phyloP scores from a whole-genome alignment of 1,140 invertebrate species.

The Melipona quadrifasciata region DNA sequence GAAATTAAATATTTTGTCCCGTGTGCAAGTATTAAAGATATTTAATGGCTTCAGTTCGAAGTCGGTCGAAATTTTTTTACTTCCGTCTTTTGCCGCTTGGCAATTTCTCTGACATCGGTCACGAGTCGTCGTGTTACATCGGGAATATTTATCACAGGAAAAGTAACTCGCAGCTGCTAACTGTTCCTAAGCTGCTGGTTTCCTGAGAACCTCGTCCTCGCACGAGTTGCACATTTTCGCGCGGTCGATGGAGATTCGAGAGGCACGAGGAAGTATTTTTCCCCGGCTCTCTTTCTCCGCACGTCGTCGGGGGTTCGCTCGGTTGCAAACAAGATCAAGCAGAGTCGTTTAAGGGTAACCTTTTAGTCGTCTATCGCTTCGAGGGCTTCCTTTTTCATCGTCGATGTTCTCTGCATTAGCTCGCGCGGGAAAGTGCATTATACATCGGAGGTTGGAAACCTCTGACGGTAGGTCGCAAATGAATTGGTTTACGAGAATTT shows the following conservation, averaged over 20 bases:
- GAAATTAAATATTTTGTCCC: no score
- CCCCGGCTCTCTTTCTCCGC: not conserved
- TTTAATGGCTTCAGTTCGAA: no score
- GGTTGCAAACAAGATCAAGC: conserved; percentile 34
- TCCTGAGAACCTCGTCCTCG: not conserved
- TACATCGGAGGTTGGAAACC: not conserved
- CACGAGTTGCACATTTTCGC: not conserved
- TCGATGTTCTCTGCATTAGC: not conserved
- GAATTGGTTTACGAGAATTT: not conserved
- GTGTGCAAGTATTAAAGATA: no score
- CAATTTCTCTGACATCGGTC: no score
- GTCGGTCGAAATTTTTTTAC: no score
- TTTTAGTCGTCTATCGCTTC: conserved; percentile 6
- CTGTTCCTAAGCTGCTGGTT: no score
- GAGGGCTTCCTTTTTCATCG: conserved; percentile 17
- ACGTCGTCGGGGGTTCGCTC: not conserved
- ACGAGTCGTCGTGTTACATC: no score
- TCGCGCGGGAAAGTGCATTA: not conserved
- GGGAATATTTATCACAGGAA: no score
- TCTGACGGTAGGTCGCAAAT: not conserved
- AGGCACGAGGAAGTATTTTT: conserved; percentile 11
- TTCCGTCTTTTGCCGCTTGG: no score
- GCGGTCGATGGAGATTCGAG: not conserved
- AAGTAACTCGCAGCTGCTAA: no score
- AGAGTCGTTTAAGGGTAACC: conserved; percentile 24